Conservation (phyloP, 2,888 invertebrate genomes). For the Pseudolycoriella hygida region DNA sequence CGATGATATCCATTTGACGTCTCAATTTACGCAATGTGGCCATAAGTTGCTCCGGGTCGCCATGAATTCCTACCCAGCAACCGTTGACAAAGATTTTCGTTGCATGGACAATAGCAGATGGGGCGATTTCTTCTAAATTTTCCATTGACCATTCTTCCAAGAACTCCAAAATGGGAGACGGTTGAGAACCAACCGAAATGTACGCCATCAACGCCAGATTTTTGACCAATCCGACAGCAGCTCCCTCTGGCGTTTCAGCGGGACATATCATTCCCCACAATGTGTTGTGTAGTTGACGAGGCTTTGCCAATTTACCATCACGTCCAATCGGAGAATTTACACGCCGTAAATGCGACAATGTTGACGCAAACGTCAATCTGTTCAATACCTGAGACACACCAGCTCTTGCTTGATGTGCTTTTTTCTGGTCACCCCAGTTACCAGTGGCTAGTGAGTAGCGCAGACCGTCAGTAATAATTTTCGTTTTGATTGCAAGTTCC, state of each 20-base stretch:
- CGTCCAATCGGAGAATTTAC: slow-evolving; percentile 98
- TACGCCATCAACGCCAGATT: slow-evolving; percentile 99
- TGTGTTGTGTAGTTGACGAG: slow-evolving; percentile 96
- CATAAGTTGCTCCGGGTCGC: slow-evolving; percentile 98
- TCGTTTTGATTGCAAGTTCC: slow-evolving; percentile 76
- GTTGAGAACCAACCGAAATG: slow-evolving; percentile 97
- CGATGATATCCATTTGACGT: slow-evolving; percentile 97
- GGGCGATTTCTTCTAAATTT: slow-evolving; percentile 98
- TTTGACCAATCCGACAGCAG: slow-evolving; percentile 92
- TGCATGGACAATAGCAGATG: slow-evolving; percentile 95
- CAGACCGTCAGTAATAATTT: slow-evolving; percentile 94
- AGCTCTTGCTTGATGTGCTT: slow-evolving; percentile 77
- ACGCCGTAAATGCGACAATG: slow-evolving; percentile 90
- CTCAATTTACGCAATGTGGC: slow-evolving; percentile 87
- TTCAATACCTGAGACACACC: slow-evolving; percentile 62
- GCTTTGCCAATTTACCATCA: slow-evolving; percentile 97
- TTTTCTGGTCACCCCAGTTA: slow-evolving; percentile 99
- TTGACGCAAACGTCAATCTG: slow-evolving; percentile 94
- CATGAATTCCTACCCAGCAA: slow-evolving; percentile 97
- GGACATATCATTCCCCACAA: slow-evolving; percentile 99
- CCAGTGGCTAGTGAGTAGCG: slow-evolving; percentile 97
- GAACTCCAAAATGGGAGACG: slow-evolving; percentile 98
- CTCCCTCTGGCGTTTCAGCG: slow-evolving; percentile 98
- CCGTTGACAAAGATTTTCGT: slow-evolving; percentile 99
- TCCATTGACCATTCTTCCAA: slow-evolving; percentile 99